Evolutionary conservation across 1,140 invertebrate genomes (phyloP), one percentile per base, ranked within the genome.

Genomic region (Drosophila watanabei): DNA sequence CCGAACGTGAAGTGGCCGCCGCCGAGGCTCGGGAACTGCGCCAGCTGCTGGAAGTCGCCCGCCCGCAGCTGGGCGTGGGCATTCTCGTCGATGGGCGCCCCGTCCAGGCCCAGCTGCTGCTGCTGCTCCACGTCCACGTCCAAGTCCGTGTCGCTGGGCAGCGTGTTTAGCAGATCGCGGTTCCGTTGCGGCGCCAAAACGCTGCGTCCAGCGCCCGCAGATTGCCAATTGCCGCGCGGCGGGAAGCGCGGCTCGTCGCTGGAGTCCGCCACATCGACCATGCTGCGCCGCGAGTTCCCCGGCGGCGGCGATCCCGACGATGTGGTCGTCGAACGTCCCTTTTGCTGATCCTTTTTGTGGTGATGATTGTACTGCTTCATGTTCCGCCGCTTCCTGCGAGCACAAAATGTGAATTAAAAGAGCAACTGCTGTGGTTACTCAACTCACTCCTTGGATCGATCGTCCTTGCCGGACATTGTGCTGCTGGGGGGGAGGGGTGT

Each of bases 361-460:
- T 87, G 62, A 28, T 80, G 60, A 45, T 75, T 79, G 49, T 89
- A 87, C 39, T 92, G 82, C 37, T 90, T 92, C 88, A 92, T 91
- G 13, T 91, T 92, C 33, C 65, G 57, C 11, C 91, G 91, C 49
- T 92, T 92, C 7, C 91, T 92, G 39, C 4, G 41, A 58, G 9
- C 16, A 24, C 24, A 16, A n/a, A 52, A 0, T 52, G 28, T n/a
- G 7, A n/a, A 10, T 48, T 16, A 5, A 41, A 5, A 6, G 37
- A 16, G 9, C 16, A n/a, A 5, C 32, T 14, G 11, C n/a, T 33
- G 51, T 11, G 58, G 56, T 72, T 68, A 80, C 9, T 24, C 20
- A 28, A 87, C 91, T 80, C 79, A 92, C 91, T 87, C 91, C 73
- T 91, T 92, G 52, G 79, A 89, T 91, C 91, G 91, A 92, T 92